Base-by-base conservation (phyloP, 92 coral and sea anemone species). In the Zoanthus gigantus region DNA sequence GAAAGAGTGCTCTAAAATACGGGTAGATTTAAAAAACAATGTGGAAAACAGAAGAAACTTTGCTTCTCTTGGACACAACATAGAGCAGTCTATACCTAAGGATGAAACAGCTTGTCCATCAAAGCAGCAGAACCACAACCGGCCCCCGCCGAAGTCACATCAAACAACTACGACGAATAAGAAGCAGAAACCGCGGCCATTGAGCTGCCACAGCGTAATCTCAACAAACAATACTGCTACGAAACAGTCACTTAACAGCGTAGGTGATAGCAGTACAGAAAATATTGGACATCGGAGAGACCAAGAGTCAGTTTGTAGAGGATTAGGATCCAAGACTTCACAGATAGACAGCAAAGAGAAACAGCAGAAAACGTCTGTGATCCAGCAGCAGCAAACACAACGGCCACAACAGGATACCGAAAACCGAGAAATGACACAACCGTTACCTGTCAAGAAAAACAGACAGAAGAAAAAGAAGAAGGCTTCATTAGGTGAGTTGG, bases 401-500 rank as follows among this genome's bases (percentile, higher is more conserved):
- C 67, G 65, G 82, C 82, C 67, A 53, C 82, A 56, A 28, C 74
- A 30, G 28, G 85, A 66, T 31, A 74, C 48, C 17, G 47, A 66
- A 45, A 9, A 12, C 34, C 34, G 14, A 5, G 58, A 11, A 45
- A 32, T 6, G 47, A 54, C 82, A 28, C 81, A 76, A 9, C 85
- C 47, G 2, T 81, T 73, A 12, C 45, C 75, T 44, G 74, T 60
- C 61, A 81, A 28, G 46, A 81, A 81, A 30, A 47, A 54, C 16
- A 65, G 66, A 66, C 85, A 81, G 32, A 74, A 74, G 29, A 81
- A 81, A 74, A 81, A 81, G 48, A 81, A 81, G 85, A 81, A 81
- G 66, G 42, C 63, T 2, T 81, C 85, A 23, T 52, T 81, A 9
- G 85, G 85, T 81, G 53, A 44, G 30, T 29, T 14, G 15, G 12